A percentile compares a stretch with the other conserved stretches of the same genome.
These are phyloP conservation scores for Tautogolabrus adspersus DNA, from an alignment of 2,113 vertebrate species.

Conservation along the genomic window DNA sequence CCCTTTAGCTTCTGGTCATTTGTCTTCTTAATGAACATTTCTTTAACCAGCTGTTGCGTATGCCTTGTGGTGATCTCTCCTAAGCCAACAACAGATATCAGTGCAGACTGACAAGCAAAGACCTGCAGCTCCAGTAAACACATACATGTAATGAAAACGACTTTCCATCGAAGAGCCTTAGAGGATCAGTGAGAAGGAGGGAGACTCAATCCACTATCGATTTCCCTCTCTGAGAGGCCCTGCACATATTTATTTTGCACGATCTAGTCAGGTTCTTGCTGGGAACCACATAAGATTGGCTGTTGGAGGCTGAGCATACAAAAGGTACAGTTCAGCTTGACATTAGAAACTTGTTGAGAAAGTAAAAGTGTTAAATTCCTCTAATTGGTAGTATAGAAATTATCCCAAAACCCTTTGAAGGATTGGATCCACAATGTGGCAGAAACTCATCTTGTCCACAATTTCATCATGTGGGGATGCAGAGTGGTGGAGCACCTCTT, in stretches of 20 bases:
- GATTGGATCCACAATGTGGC: constrained; percentile 25
- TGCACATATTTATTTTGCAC: constrained; percentile 24
- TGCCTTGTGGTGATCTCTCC: constrained; percentile 15
- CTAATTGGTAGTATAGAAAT: constrained; percentile 19
- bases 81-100: neutral
- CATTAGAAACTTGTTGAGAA: constrained; percentile 52
- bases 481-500: constrained; percentile 39
- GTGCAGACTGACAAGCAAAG: constrained; percentile 5
- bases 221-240: constrained; percentile 25
- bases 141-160: constrained; percentile 56
- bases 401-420: constrained; percentile 28
- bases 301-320: constrained; percentile 25
- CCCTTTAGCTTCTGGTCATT: constrained; percentile 17
- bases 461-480: constrained; percentile 43
- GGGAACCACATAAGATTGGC: constrained; percentile 17
- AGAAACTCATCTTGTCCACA: constrained; percentile 52
- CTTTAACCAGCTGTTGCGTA: constrained; percentile 20
- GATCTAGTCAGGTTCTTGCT: constrained; percentile 26
- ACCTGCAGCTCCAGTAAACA: constrained; percentile 33
- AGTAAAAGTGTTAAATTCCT: constrained; percentile 34
- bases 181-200: constrained; percentile 21
- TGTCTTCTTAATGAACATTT: constrained; percentile 44
- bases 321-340: constrained; percentile 18
- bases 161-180: constrained; percentile 37
- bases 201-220: constrained; percentile 50